Evolutionary conservation across 2,888 invertebrate genomes (phyloP).

Genomic region (Trichopoda pennipes): DNA sequence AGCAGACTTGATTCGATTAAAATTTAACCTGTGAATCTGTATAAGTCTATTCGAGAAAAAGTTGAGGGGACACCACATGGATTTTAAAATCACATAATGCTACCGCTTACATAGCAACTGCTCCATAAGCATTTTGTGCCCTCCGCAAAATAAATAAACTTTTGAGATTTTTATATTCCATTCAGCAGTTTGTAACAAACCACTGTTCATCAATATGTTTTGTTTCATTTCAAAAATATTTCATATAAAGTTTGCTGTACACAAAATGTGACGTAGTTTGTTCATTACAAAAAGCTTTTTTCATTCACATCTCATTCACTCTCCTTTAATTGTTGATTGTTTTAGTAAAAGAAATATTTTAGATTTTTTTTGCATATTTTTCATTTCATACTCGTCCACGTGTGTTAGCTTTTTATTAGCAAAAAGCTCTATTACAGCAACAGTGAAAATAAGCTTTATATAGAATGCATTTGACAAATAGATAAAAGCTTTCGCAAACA

Average conservation of each 20-base stretch:
- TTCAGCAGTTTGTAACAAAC: neutral
- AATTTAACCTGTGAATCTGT: too few species aligned
- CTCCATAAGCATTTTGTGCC: too few species aligned
- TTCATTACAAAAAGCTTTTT: conserved; percentile 52
- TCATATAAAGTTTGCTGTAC: conserved; percentile 11
- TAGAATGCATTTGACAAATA: conserved; percentile 27
- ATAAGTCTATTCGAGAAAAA: too few species aligned
- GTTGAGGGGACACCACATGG: too few species aligned
- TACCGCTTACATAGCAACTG: too few species aligned
- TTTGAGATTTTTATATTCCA: too few species aligned
- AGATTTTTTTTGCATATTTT: conserved; percentile 33
- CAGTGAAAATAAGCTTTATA: conserved; percentile 38
- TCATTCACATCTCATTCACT: conserved; percentile 30
- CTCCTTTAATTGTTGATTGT: conserved; percentile 51
- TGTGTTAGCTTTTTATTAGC: conserved; percentile 60
- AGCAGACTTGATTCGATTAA: too few species aligned
- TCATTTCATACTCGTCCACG: conserved; percentile 49
- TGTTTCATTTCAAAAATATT: conserved; percentile 6
- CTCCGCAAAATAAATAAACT: too few species aligned
- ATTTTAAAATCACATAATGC: too few species aligned
- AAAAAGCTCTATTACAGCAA: conserved; percentile 50
- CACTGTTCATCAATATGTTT: conserved; percentile 31
- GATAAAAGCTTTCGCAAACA: neutral
- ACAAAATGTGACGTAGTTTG: conserved; percentile 64
- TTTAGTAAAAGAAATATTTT: conserved; percentile 27